Evolutionary conservation across 2,888 invertebrate genomes (phyloP), one percentile per base, ranked within the genome.

Genomic region (Drosophila phalerata): DNA sequence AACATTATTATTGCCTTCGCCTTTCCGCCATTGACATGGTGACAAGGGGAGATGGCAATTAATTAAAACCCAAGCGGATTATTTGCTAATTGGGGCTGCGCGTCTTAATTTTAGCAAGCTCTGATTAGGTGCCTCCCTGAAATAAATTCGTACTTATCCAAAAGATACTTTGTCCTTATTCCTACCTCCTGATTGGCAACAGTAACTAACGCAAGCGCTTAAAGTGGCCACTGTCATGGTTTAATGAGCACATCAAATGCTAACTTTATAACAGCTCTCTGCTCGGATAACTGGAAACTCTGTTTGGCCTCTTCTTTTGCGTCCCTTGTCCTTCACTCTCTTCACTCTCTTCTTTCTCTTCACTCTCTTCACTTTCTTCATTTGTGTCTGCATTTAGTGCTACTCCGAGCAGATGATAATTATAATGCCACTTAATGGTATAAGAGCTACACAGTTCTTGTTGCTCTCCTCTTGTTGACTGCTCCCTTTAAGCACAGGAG

Each of bases 371-470:
- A 15, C 22, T 19, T 52, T 17, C 25, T 11, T 11, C 40, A 28
- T 25, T 48, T 19, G 6, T 38, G 38, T 60, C 66, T 56, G 64
- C 60, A 38, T 45, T 62, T 65, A 52, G 62, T 65, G 57, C 37
- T 57, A 56, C 45, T 52, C 48, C 49, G 43, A 56, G 66, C 70
- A 74, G 77, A 79, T 85, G 78, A 81, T 86, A 86, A 88, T 89
- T 89, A 88, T 88, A 79, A 82, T 77, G 79, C 81, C 81, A 86
- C 81, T 86, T 88, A 77, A 82, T 77, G 80, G 77, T 74, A 65
- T 65, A 66, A 67, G 64, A 66, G 69, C 56, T 43, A 57, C 56
- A 48, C 61, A 17, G 64, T 43, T 22, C 30, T 37, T 42, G 19
- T 19, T 34, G 49, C 22, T 37, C 40, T 48, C 34, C 58, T 42